Percentiles rank a stretch among this genome's conserved stretches.
Evolutionary conservation across 1,140 invertebrate species (phyloP).

Genomic region (Papilio helenus): DNA sequence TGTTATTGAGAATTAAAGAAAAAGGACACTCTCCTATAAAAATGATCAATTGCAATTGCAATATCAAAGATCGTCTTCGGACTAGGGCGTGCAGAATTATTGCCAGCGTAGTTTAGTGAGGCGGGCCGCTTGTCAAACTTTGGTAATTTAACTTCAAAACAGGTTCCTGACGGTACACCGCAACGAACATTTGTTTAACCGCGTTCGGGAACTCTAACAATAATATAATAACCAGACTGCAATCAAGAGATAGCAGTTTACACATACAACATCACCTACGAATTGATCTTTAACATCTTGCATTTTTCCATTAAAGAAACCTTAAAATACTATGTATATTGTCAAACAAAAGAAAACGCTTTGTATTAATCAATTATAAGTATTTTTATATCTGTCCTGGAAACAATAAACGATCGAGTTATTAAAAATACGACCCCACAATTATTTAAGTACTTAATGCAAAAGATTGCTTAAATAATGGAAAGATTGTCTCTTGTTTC

Average conservation of each 20-base stretch:
- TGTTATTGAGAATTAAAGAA: not conserved
- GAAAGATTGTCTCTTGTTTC: conserved; percentile 38
- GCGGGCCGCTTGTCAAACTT: conserved; percentile 79
- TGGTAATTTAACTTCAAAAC: conserved; percentile 82
- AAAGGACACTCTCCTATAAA: not conserved
- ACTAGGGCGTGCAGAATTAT: conserved; percentile 74
- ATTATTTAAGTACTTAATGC: conserved; percentile 9
- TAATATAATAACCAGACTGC: conserved; percentile 58
- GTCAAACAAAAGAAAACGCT: too few species aligned
- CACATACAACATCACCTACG: not conserved
- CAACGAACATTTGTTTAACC: conserved; percentile 70
- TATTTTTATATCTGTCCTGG: not conserved
- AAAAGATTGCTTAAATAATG: conserved; percentile 22
- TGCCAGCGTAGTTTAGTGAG: conserved; percentile 74
- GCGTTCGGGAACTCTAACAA: conserved; percentile 57
- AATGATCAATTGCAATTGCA: conserved; percentile 21
- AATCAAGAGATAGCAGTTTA: conserved; percentile 6
- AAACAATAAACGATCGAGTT: not conserved
- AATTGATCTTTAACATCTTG: not conserved
- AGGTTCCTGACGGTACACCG: conserved; percentile 72
- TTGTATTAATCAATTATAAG: too few species aligned
- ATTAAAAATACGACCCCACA: not conserved
- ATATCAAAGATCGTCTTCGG: conserved; percentile 64
- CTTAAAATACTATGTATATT: too few species aligned
- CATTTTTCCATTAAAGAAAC: not conserved